These are phyloP conservation scores for Plectrocnemia conspersa DNA, from an alignment of 1,140 invertebrate genomes.

Conservation along the genomic window DNA sequence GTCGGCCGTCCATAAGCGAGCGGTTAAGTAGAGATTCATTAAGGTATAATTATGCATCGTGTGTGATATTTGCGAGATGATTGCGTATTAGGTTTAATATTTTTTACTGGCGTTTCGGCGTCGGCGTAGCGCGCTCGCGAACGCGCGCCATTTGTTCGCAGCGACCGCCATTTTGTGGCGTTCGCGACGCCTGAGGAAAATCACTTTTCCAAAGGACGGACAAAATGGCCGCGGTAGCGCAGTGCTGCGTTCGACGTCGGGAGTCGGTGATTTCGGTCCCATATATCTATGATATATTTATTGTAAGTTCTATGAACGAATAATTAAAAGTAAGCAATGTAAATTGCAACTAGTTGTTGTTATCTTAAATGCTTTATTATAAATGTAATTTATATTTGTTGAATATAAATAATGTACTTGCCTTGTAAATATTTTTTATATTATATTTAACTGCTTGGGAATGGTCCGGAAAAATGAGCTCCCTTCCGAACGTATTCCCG, in stretches of 20 bases:
- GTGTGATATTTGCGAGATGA: slow-evolving; percentile 10
- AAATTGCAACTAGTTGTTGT: too few species aligned
- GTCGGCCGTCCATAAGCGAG: slow-evolving; percentile 7
- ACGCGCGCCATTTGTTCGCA: slow-evolving; percentile 13
- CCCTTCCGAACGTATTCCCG: slow-evolving; percentile 31
- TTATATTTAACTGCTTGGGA: slow-evolving; percentile 21
- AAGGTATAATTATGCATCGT: slow-evolving; percentile 2
- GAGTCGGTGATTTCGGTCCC: slow-evolving; percentile 76
- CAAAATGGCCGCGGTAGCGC: slow-evolving; percentile 13
- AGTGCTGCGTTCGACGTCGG: slow-evolving; percentile 37
- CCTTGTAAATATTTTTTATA: too few species aligned
- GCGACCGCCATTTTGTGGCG: slow-evolving; percentile 11
- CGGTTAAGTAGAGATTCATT: neutral
- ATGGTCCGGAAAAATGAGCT: slow-evolving; percentile 32
- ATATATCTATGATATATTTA: slow-evolving; percentile 96
- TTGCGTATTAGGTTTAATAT: slow-evolving; percentile 19
- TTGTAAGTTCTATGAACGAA: slow-evolving; percentile 90
- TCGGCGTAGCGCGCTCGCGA: slow-evolving; percentile 15
- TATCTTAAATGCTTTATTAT: slow-evolving; percentile 34
- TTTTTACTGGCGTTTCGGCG: slow-evolving; percentile 32
- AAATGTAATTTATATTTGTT: slow-evolving; percentile 32
- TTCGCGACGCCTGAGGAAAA: slow-evolving; percentile 15
- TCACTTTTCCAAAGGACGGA: slow-evolving; percentile 6
- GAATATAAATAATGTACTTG: neutral
- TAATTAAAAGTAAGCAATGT: slow-evolving; percentile 35